A percentile compares a stretch with the other conserved stretches of the same genome.
These are phyloP conservation scores for Dermolepida albohirtum DNA, from an alignment of 2,888 invertebrate species.

Conservation along the genomic window DNA sequence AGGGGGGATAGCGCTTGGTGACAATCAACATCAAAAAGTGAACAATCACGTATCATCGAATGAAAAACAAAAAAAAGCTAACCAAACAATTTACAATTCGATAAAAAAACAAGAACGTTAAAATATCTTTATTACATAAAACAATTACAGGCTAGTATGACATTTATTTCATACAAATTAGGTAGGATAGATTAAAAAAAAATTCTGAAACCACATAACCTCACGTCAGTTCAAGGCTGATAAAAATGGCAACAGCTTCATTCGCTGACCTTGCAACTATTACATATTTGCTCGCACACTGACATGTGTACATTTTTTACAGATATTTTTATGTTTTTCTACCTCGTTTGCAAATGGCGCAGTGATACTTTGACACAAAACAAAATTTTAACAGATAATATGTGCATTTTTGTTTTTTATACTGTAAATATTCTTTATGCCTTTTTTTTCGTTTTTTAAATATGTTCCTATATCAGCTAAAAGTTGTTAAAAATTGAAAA, in stretches of 20 bases:
- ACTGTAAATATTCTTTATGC: no score
- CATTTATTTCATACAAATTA: conserved; percentile 10
- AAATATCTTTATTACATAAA: not conserved
- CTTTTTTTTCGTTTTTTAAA: no score
- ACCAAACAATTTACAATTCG: not conserved
- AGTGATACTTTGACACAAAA: no score
- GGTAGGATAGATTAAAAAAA: conserved; percentile 13
- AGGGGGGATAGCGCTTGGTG: conserved; percentile 54
- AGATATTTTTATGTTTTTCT: conserved; percentile 1
- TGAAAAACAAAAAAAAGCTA: not conserved
- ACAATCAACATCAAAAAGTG: conserved; percentile 50
- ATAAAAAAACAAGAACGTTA: not conserved
- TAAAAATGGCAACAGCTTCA: conserved; percentile 52
- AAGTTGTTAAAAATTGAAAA: no score
- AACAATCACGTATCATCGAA: conserved; percentile 5
- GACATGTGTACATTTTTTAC: conserved; percentile 8
- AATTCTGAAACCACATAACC: conserved; percentile 43
- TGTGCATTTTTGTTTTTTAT: no score
- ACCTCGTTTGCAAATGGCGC: not conserved
- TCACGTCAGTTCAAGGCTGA: conserved; percentile 53
- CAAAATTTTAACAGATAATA: no score
- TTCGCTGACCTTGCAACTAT: conserved; percentile 54
- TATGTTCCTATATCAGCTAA: no score
- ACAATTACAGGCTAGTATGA: not conserved
- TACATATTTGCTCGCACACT: not conserved